Conservation (phyloP, 2,888 invertebrate genomes). For the Alloscopus bannaensis region DNA sequence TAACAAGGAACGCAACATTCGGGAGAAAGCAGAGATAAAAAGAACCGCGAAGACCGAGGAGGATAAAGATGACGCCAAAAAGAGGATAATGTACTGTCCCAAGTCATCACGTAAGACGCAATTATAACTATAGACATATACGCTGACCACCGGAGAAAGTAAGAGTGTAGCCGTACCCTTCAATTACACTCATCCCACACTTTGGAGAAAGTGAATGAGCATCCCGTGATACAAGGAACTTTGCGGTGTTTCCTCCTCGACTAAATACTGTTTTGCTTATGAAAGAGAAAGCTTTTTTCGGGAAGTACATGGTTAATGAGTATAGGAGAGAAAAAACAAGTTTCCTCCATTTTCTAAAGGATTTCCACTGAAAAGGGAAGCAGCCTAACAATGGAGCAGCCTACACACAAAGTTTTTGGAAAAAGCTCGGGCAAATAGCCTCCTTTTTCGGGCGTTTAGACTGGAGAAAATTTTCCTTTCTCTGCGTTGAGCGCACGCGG, state of each 20-base stretch:
- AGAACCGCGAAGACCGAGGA: conserved; percentile 33
- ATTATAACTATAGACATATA: background rate
- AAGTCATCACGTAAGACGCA: background rate
- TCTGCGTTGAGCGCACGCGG: too few relatives aligned
- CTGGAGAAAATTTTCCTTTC: too few relatives aligned
- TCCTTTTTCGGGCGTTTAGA: too few relatives aligned
- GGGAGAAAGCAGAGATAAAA: background rate
- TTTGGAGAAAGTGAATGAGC: background rate
- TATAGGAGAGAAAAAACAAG: conserved; percentile 20
- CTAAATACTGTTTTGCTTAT: conserved; percentile 4
- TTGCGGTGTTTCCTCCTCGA: background rate
- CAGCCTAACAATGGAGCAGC: conserved; percentile 16
- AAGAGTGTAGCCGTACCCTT: conserved; percentile 31
- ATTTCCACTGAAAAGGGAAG: conserved; percentile 5
- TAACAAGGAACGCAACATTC: conserved; percentile 50
- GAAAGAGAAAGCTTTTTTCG: conserved; percentile 27
- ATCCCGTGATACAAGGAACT: conserved; percentile 3
- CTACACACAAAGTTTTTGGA: background rate
- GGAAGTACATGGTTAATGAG: conserved; percentile 18
- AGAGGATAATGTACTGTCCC: too few relatives aligned
- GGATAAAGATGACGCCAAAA: background rate
- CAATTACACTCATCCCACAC: conserved; percentile 36
- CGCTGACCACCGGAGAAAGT: background rate
- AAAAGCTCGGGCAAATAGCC: too few relatives aligned
- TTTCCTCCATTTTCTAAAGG: conserved; percentile 24